Conservation (phyloP, 2,797 vertebrate genomes). For the Rhinatrema bivittatum region DNA sequence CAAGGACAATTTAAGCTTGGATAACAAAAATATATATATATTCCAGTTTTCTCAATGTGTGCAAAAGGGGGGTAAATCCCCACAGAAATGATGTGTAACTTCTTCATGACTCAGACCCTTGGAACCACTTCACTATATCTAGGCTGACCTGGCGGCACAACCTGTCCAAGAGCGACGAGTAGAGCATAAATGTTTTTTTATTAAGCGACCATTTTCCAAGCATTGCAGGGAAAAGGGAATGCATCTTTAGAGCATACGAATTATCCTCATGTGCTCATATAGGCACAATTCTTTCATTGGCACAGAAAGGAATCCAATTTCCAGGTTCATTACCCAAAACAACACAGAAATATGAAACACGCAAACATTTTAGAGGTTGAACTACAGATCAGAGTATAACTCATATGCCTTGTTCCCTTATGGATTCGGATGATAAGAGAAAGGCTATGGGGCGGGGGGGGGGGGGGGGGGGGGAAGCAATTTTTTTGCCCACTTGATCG, state of each 20-base stretch:
- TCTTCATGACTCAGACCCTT: constrained; percentile 9
- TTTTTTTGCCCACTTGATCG: constrained; percentile 72
- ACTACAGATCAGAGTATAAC: constrained; percentile 61
- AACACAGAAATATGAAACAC: constrained; percentile 63
- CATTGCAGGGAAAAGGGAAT: constrained; percentile 12
- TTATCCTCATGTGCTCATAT: constrained; percentile 34
- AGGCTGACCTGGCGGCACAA: too few relatives aligned
- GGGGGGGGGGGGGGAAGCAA: constrained; percentile 55
- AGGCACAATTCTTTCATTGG: constrained; percentile 47
- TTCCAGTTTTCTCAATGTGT: too few relatives aligned
- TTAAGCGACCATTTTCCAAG: constrained; percentile 1
- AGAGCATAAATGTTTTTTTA: constrained; percentile 12
- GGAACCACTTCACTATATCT: constrained; percentile 8
- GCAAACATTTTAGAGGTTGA: constrained; percentile 54
- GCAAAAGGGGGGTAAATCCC: too few relatives aligned
- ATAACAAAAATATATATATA: too few relatives aligned
- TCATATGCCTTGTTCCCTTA: constrained; percentile 51
- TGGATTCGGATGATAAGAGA: constrained; percentile 52
- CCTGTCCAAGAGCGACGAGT: background rate
- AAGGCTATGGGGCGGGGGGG: constrained; percentile 43
- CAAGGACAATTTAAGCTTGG: too few relatives aligned
- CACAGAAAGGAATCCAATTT: constrained; percentile 59
- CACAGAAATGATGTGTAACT: background rate
- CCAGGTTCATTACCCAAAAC: constrained; percentile 69
- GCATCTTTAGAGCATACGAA: constrained; percentile 27